Conservation (phyloP, 2,797 vertebrate species). For the Halcyon chelicuti region DNA sequence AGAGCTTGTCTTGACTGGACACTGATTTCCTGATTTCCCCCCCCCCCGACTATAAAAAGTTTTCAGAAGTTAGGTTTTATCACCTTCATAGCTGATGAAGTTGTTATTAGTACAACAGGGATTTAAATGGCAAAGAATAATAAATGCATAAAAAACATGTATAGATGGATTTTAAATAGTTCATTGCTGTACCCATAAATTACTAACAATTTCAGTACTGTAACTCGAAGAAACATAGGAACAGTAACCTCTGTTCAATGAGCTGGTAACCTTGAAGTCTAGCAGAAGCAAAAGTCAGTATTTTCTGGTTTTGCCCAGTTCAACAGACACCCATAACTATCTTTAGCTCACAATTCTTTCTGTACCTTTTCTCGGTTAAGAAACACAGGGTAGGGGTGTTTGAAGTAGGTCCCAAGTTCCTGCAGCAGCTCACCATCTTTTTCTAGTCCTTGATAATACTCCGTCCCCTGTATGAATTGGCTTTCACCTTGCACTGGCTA, state of each 20-base stretch:
- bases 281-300: slow-evolving; percentile 6
- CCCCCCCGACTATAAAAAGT: background rate
- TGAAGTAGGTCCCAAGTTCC: background rate
- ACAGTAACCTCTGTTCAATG: background rate
- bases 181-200: background rate
- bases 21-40: background rate
- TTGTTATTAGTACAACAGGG: background rate
- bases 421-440: background rate
- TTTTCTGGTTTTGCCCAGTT: slow-evolving; percentile 2
- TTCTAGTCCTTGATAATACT: background rate
- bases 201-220: background rate
- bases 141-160: background rate
- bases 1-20: slow-evolving; percentile 16
- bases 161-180: background rate
- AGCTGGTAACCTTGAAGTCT: background rate
- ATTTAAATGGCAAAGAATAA: background rate
- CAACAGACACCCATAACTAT: background rate
- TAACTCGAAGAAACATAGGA: background rate
- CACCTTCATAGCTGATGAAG: background rate
- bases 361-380: background rate
- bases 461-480: background rate
- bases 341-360: background rate
- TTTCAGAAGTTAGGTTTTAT: background rate
- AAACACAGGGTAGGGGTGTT: background rate
- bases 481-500: background rate